A percentile compares a stretch with the other conserved stretches of the same genome.
Conservation (phyloP, 1,140 invertebrate species). For the Ridgeia piscesae region DNA sequence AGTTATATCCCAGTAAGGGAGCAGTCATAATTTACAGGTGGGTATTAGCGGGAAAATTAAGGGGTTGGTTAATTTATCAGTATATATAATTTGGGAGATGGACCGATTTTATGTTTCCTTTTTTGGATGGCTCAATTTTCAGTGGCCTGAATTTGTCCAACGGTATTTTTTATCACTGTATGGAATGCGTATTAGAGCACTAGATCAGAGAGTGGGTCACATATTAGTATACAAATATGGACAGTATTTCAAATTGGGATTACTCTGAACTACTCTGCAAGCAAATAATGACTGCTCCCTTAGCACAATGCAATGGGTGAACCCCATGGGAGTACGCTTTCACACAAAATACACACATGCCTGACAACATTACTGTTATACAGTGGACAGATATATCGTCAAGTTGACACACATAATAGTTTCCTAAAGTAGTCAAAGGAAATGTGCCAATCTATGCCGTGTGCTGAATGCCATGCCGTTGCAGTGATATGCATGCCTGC, state of each 20-base stretch:
- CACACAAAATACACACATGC: neutral
- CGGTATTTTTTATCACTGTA: too few relatives aligned
- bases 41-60: too few relatives aligned
- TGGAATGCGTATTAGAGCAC: too few relatives aligned
- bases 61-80: too few relatives aligned
- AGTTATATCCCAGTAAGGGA: too few relatives aligned
- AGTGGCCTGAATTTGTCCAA: too few relatives aligned
- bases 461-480: neutral
- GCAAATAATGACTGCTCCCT: neutral
- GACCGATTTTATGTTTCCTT: too few relatives aligned
- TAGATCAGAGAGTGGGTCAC: too few relatives aligned
- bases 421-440: neutral
- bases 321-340: neutral
- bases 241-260: neutral
- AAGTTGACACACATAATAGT: neutral
- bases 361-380: neutral
- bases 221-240: neutral
- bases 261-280: neutral
- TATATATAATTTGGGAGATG: too few relatives aligned
- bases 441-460: neutral
- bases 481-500: neutral
- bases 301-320: neutral
- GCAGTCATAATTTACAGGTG: too few relatives aligned
- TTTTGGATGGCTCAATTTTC: too few relatives aligned
- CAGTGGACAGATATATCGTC: neutral